Base-by-base conservation (phyloP, 2,113 vertebrate genomes). In the Xiphias gladius region DNA sequence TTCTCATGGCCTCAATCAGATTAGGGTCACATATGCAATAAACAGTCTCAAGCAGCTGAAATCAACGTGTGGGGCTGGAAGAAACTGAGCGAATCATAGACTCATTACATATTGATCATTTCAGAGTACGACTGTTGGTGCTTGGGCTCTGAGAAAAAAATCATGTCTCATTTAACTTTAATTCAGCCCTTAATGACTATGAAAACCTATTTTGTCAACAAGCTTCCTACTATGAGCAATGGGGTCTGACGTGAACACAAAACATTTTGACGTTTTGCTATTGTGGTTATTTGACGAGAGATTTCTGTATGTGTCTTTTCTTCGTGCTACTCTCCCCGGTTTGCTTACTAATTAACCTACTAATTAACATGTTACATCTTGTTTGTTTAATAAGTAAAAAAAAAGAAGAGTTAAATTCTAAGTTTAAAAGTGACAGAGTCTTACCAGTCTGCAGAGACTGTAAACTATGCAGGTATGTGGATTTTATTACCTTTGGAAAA, bases 1-100 rank as follows among this genome's bases (percentile, higher is more conserved):
- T 85, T 91, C 83, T 79, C 71, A 71, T 73, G 84, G 64, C 79
- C 75, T 86, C 7, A 11, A 28, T 58, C 22, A 63, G 76, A 84
- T 65, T 6, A 26, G 52, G 78, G 79, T 87, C 78, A 79, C 50
- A 76, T 24, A 73, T 20, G 39, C 43, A 75, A 76, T 28, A 61
- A 86, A 83, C 80, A 61, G 58, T 26, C 79, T 77, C 26, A 30
- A 69, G 86, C 55, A 30, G 58, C 20, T 84, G 22, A 46, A 54
- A 39, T 55, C 13, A n/a, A 19, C n/a, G 65, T 52, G 20, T 52
- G 59, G n/a, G 69, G 35, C 6, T 1, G 35, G 13, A 19, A 4
- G 19, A 70, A 77, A 59, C 14, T 6, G 22, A 55, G 28, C 66
- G 73, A 52, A 80, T 87, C 30, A 54, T 2, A 35, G 62, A 69